These are phyloP conservation scores for Potorous gilbertii DNA, from an alignment of 2,797 vertebrate species.

Conservation along the genomic window DNA sequence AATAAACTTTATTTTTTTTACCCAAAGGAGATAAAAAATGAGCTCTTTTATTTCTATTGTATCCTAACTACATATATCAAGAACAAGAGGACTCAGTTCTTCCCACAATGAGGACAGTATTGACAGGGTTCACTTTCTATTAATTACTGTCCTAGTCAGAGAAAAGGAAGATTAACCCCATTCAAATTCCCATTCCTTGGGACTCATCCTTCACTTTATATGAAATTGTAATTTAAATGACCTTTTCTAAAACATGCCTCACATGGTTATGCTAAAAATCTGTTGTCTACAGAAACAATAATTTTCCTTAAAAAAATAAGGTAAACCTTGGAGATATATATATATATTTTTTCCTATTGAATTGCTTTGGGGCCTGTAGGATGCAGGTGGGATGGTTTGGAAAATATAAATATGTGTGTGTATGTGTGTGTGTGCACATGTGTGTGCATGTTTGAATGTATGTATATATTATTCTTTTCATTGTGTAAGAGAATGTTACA, in stretches of 20 bases:
- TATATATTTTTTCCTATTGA: not conserved
- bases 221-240: not conserved
- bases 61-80: constrained; percentile 8
- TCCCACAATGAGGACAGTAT: not conserved
- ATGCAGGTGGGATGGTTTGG: not conserved
- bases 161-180: not conserved
- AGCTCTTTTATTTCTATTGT: not conserved
- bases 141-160: not conserved
- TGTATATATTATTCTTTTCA: not conserved
- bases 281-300: constrained; percentile 7
- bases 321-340: not conserved
- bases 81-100: not conserved
- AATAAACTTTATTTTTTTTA: not conserved
- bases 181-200: constrained; percentile 9
- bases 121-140: not conserved
- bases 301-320: not conserved
- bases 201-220: not conserved
- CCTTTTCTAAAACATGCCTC: not conserved
- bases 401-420: not conserved
- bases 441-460: not conserved
- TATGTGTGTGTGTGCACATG: not conserved
- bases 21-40: not conserved
- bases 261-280: not conserved
- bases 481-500: not conserved
- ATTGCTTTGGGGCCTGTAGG: not conserved